A percentile compares a stretch with the other conserved stretches of the same genome.
Evolutionary conservation across 1,140 invertebrate species (phyloP).

Genomic region (Rhysida immarginata): DNA sequence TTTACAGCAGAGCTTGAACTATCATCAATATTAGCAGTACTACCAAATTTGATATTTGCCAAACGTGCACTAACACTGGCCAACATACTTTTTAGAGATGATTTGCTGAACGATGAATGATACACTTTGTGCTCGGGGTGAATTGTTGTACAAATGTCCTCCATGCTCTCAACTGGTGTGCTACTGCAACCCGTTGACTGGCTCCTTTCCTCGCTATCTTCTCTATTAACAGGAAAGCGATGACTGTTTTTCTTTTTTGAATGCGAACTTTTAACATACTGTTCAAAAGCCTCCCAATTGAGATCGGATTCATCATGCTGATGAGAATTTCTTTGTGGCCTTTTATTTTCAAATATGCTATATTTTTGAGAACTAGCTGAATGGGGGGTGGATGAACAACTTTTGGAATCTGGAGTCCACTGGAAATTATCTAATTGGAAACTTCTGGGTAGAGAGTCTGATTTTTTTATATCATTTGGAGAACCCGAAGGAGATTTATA

Average conservation of each 20-base stretch:
- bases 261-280: constrained; percentile 40
- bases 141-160: constrained; percentile 32
- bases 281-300: constrained; percentile 39
- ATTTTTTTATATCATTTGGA: too few relatives aligned
- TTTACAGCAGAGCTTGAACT: constrained; percentile 6
- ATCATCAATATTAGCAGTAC: too few relatives aligned
- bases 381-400: too few relatives aligned
- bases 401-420: background rate
- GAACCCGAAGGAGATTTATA: too few relatives aligned
- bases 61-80: constrained; percentile 27
- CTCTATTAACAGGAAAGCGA: constrained; percentile 22
- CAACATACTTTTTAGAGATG: constrained; percentile 31
- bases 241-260: constrained; percentile 14
- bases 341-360: too few relatives aligned
- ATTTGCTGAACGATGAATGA: constrained; percentile 35
- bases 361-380: too few relatives aligned
- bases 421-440: constrained; percentile 34
- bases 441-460: constrained; percentile 58
- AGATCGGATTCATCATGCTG: constrained; percentile 24
- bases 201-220: constrained; percentile 32
- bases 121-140: constrained; percentile 65
- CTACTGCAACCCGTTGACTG: constrained; percentile 32
- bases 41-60: too few relatives aligned
- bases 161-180: constrained; percentile 30
- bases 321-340: too few relatives aligned